Evolutionary conservation across 2,888 invertebrate species (phyloP).

Genomic region (Drosophila sordidula): DNA sequence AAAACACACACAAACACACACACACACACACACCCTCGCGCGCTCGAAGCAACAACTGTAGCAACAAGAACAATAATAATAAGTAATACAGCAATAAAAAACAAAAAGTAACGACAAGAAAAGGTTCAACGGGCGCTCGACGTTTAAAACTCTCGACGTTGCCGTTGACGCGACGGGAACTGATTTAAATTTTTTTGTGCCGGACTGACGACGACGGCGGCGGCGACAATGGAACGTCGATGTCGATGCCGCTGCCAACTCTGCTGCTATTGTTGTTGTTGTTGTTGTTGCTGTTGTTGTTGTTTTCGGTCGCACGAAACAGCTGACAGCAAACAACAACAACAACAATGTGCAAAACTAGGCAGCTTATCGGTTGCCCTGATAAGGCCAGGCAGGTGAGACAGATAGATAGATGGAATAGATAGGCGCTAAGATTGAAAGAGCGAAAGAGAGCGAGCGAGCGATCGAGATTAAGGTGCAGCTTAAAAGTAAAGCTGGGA

Average conservation of each 20-base stretch:
- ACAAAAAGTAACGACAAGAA: conserved; percentile 6
- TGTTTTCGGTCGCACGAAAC: conserved; percentile 31
- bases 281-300: conserved; percentile 26
- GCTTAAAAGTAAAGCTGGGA: background rate
- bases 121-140: conserved; percentile 37
- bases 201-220: conserved; percentile 28
- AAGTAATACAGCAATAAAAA: background rate
- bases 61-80: conserved; percentile 3
- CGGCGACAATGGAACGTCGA: conserved; percentile 21
- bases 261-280: conserved; percentile 9
- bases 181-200: conserved; percentile 66
- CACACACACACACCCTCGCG: conserved; percentile 5
- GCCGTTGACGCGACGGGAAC: conserved; percentile 69
- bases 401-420: conserved; percentile 49
- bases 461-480: background rate
- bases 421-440: conserved; percentile 29
- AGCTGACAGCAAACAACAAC: conserved; percentile 45
- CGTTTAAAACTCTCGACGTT: conserved; percentile 46
- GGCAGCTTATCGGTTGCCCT: conserved; percentile 49
- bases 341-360: conserved; percentile 42
- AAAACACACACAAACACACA: conserved; percentile 10
- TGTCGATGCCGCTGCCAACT: conserved; percentile 21
- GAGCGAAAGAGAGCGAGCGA: background rate
- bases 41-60: conserved; percentile 7
- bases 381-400: conserved; percentile 53